Evolutionary conservation across 2,888 invertebrate genomes (phyloP), one percentile per base, ranked within the genome.

Genomic region (Tetragonisca angustula): DNA sequence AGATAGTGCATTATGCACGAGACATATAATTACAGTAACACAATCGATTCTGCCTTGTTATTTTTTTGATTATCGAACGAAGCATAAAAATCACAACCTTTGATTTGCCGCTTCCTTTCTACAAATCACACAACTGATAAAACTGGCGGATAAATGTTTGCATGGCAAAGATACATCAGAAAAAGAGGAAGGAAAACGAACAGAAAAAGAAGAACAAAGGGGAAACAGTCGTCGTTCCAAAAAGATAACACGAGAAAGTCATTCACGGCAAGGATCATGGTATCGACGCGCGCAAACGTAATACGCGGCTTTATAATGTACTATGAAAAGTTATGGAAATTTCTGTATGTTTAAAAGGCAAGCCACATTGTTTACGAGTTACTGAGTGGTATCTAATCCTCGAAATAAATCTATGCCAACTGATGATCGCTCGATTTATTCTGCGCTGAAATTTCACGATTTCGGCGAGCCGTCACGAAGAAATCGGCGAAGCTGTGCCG

Each of bases 391-490:
- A 59, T 68, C 64, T 67, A 76, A 72, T 59, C 13, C 6, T 5
- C 52, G 69, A 70, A 68, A 81, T 74, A 77, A 76, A 84, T 84
- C 76, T 32, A 72, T 59, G 49, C 27, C 62, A 70, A 83, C 74
- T 65, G 83, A 84, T 76, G 76, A 79, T 74, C 79, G 79, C 65
- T 72, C 76, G 70, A 75, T 83, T 83, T 75, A 83, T 83, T 77
- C 72, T 27, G 71, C 70, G 61, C 54, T 59, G 19, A n/a, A 72
- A 68, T 71, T 79, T 67, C 56, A 24, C 67, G 43, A 19, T 32
- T 62, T n/a, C 62, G 62, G 43, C 69, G 32, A 52, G 13, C 21
- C 32, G 32, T 52, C 15, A 5, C 15, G 4, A 21, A 69, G 32
- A 32, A 69, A 52, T 9, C 32, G 32, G 32, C 32, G 4, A 32